phyloP scores from a whole-genome alignment of 92 coral and sea anemone species.

The Umimayanthus kanabou region DNA sequence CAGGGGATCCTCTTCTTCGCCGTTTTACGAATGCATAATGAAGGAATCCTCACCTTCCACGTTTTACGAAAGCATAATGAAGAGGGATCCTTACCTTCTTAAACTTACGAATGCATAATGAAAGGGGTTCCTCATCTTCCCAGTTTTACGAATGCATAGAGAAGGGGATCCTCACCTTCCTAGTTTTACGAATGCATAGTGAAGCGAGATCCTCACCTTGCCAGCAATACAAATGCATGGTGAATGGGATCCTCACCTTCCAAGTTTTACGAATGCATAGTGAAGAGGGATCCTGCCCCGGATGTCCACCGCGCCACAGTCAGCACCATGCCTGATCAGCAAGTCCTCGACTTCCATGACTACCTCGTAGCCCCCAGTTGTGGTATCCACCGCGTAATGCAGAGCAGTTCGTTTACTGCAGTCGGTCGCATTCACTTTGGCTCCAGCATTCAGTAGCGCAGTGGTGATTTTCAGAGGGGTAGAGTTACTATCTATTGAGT shows the following conservation, averaged over 20 bases:
- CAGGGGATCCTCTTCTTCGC: too few species aligned
- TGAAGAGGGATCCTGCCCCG: conserved; percentile 74
- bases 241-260: conserved; percentile 32
- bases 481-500: conserved; percentile 37
- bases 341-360: conserved; percentile 75
- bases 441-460: conserved; percentile 78
- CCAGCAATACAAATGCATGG: too few species aligned
- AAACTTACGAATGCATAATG: too few species aligned
- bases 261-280: conserved; percentile 79
- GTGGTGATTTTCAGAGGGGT: conserved; percentile 30
- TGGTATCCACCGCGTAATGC: conserved; percentile 76
- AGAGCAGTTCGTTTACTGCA: conserved; percentile 61
- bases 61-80: conserved; percentile 78
- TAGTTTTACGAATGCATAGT: too few species aligned
- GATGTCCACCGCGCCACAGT: conserved; percentile 62
- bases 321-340: conserved; percentile 71
- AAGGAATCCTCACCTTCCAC: not conserved
- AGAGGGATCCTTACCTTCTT: conserved; percentile 62
- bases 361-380: conserved; percentile 85
- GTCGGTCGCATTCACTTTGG: conserved; percentile 71
- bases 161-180: conserved; percentile 66
- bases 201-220: not conserved
- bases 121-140: conserved; percentile 26
- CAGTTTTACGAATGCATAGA: conserved; percentile 79
- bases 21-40: conserved; percentile 75